Conservation (phyloP, 1,140 invertebrate species). For the Zaprionus ghesquierei region DNA sequence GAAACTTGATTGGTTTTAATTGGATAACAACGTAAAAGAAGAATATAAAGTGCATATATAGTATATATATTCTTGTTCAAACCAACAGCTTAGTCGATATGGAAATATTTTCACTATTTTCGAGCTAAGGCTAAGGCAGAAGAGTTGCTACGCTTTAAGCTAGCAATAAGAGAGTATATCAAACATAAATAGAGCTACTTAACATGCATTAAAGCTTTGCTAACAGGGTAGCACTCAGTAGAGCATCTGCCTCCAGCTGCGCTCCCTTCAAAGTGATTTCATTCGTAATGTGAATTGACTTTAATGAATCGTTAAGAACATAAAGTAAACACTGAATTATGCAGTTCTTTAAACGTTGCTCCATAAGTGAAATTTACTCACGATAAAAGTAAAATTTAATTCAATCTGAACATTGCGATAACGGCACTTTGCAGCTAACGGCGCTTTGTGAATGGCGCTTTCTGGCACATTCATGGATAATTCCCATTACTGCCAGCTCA, state of each 20-base stretch:
- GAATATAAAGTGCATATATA: too few species aligned
- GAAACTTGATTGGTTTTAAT: too few species aligned
- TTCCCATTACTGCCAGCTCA: slow-evolving; percentile 35
- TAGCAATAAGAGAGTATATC: too few species aligned
- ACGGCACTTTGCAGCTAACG: not conserved
- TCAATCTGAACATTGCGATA: not conserved
- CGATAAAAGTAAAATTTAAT: not conserved
- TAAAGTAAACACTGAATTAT: not conserved
- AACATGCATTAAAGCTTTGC: too few species aligned
- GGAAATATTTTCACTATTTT: too few species aligned
- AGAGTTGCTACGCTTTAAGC: too few species aligned
- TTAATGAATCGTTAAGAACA: not conserved
- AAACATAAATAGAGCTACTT: too few species aligned
- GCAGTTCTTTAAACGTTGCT: not conserved
- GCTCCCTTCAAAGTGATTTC: not conserved
- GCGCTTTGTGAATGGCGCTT: slow-evolving; percentile 14
- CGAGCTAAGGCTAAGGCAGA: too few species aligned
- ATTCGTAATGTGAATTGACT: not conserved
- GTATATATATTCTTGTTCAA: too few species aligned
- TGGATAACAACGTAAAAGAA: too few species aligned
- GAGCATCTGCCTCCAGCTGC: too few species aligned
- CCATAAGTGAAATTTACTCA: not conserved
- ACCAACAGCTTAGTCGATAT: too few species aligned
- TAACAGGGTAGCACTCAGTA: not conserved
- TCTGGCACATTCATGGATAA: slow-evolving; percentile 50